A percentile compares a stretch with the other conserved stretches of the same genome.
Conservation (phyloP, 2,113 vertebrate genomes). For the Sinocyclocheilus grahami region DNA sequence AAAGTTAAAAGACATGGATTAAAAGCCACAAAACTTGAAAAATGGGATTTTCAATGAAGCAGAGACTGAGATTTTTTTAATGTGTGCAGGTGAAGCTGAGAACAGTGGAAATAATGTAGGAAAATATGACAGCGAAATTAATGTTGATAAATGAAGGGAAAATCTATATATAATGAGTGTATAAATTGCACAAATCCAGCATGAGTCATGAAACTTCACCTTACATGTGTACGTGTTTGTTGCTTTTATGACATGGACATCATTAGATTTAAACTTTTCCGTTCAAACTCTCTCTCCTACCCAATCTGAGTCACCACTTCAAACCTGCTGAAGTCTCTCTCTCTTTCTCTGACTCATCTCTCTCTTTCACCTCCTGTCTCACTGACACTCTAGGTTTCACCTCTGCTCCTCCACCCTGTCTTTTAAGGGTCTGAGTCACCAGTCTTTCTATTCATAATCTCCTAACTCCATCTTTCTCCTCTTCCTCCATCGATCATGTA, state of each 20-base stretch:
- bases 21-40: background rate
- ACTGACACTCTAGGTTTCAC: conserved; percentile 9
- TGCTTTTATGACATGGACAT: conserved; percentile 41
- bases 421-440: conserved; percentile 42
- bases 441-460: conserved; percentile 29
- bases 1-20: background rate
- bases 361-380: conserved; percentile 22
- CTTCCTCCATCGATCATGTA: background rate
- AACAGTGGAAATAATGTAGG: no score
- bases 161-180: background rate
- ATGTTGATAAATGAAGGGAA: background rate
- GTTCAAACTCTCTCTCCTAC: conserved; percentile 19
- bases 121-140: background rate
- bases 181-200: conserved; percentile 12
- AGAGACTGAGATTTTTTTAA: background rate
- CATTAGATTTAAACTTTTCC: conserved; percentile 11
- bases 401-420: conserved; percentile 3
- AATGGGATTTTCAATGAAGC: background rate
- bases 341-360: conserved; percentile 19
- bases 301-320: conserved; percentile 44
- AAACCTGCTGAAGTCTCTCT: conserved; percentile 15
- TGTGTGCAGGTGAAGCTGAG: no score
- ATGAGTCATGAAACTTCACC: conserved; percentile 43
- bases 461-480: background rate
- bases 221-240: conserved; percentile 23